Evolutionary conservation across 2,888 invertebrate genomes (phyloP).

Genomic region (Chrysolina americana): DNA sequence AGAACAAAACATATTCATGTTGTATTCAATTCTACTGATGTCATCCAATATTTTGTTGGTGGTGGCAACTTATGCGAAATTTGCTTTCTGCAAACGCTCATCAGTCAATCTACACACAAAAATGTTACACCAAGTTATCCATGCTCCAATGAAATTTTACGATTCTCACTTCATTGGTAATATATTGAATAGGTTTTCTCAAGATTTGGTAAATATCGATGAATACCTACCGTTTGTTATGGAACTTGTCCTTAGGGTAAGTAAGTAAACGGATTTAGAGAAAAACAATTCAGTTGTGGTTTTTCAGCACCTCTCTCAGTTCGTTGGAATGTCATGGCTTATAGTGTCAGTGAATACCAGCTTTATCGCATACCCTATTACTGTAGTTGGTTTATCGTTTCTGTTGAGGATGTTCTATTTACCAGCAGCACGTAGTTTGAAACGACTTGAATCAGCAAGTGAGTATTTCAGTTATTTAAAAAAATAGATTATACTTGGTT

Average conservation of each 20-base stretch:
- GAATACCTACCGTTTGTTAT: constrained; percentile 60
- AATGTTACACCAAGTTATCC: constrained; percentile 71
- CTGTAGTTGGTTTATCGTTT: constrained; percentile 53
- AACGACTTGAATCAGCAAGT: constrained; percentile 61
- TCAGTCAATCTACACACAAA: constrained; percentile 74
- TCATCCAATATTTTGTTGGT: constrained; percentile 40
- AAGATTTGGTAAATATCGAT: constrained; percentile 80
- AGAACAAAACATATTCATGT: background rate
- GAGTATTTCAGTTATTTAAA: constrained; percentile 44
- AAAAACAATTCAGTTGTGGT: constrained; percentile 9
- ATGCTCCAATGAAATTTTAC: constrained; percentile 70
- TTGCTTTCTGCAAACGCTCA: constrained; percentile 54
- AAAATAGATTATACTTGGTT: too few relatives aligned
- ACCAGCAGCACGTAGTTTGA: constrained; percentile 60
- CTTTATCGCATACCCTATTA: constrained; percentile 53
- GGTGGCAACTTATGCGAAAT: constrained; percentile 47
- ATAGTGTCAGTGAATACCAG: constrained; percentile 53
- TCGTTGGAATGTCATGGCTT: constrained; percentile 50
- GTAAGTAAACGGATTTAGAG: constrained; percentile 5
- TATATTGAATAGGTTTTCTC: constrained; percentile 75
- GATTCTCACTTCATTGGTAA: constrained; percentile 65
- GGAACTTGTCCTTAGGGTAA: constrained; percentile 52
- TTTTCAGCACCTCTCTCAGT: constrained; percentile 47
- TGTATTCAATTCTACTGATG: constrained; percentile 33
- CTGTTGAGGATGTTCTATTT: constrained; percentile 55